Evolutionary conservation across 1,140 invertebrate genomes (phyloP).

Genomic region (Pachypsylla venusta): DNA sequence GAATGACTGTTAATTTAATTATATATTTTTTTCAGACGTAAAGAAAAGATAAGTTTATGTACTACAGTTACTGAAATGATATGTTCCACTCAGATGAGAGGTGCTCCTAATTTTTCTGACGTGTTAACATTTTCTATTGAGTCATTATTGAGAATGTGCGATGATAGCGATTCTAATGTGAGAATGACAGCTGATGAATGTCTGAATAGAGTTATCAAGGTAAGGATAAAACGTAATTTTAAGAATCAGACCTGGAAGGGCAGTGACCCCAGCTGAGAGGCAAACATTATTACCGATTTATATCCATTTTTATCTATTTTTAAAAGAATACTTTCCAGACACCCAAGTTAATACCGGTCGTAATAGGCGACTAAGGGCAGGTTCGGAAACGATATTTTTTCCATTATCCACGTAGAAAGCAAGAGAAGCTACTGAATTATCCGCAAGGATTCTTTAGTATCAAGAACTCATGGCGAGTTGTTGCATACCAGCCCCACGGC

Average conservation of each 20-base stretch:
- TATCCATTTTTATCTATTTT: too few relatives aligned
- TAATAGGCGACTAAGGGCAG: too few relatives aligned
- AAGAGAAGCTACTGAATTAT: too few relatives aligned
- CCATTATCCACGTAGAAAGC: too few relatives aligned
- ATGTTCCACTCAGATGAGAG: constrained; percentile 37
- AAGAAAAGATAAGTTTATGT: constrained; percentile 54
- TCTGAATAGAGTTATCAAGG: constrained; percentile 59
- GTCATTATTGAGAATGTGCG: constrained; percentile 50
- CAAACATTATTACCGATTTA: too few relatives aligned
- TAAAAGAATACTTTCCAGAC: too few relatives aligned
- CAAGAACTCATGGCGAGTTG: too few relatives aligned
- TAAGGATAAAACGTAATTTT: constrained; percentile 30
- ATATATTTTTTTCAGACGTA: constrained; percentile 36
- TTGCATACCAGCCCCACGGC: too few relatives aligned
- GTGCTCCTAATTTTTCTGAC: constrained; percentile 43
- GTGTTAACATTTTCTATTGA: constrained; percentile 53
- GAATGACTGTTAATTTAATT: background rate
- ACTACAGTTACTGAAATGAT: constrained; percentile 50
- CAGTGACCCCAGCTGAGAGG: too few relatives aligned
- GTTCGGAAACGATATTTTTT: too few relatives aligned
- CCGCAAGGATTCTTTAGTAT: too few relatives aligned
- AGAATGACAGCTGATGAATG: constrained; percentile 64
- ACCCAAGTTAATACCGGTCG: too few relatives aligned
- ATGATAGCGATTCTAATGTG: constrained; percentile 62
- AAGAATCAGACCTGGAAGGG: background rate